A percentile compares a stretch with the other conserved stretches of the same genome.
Conservation (phyloP, 2,888 invertebrate species). For the Amblyjoppa fuscipennis region DNA sequence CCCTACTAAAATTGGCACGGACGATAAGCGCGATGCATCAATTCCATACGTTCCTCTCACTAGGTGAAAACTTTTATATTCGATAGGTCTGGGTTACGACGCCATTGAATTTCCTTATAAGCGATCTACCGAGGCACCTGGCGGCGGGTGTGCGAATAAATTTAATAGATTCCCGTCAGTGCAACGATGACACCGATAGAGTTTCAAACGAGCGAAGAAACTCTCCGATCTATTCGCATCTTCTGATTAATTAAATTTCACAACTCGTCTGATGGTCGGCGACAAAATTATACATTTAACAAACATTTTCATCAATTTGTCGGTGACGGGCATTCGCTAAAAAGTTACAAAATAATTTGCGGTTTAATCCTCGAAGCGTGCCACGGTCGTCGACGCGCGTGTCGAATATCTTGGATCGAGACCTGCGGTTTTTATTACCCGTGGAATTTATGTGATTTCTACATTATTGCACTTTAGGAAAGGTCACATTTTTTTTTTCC, state of each 20-base stretch:
- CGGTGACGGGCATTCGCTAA: neutral
- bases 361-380: slow-evolving; percentile 35
- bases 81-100: slow-evolving; percentile 81
- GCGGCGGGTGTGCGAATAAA: slow-evolving; percentile 54
- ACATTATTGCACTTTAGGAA: slow-evolving; percentile 62
- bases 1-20: slow-evolving; percentile 10
- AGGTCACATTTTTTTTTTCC: slow-evolving; percentile 51
- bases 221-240: slow-evolving; percentile 18
- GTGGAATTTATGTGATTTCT: slow-evolving; percentile 40
- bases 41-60: slow-evolving; percentile 63
- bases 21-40: neutral
- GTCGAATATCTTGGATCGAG: slow-evolving; percentile 11
- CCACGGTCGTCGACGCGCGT: slow-evolving; percentile 48
- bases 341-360: slow-evolving; percentile 59
- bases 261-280: slow-evolving; percentile 22
- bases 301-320: slow-evolving; percentile 17
- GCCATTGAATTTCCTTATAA: slow-evolving; percentile 79
- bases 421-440: slow-evolving; percentile 33
- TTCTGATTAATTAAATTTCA: slow-evolving; percentile 25
- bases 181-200: neutral
- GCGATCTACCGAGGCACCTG: slow-evolving; percentile 34
- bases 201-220: slow-evolving; percentile 9
- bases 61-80: slow-evolving; percentile 77
- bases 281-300: slow-evolving; percentile 7
- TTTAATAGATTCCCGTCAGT: slow-evolving; percentile 38